Percentiles rank a stretch among this genome's conserved stretches.
Evolutionary conservation across 64 coral and sea anemone species (phyloP).

Genomic region (Porites australiensis): DNA sequence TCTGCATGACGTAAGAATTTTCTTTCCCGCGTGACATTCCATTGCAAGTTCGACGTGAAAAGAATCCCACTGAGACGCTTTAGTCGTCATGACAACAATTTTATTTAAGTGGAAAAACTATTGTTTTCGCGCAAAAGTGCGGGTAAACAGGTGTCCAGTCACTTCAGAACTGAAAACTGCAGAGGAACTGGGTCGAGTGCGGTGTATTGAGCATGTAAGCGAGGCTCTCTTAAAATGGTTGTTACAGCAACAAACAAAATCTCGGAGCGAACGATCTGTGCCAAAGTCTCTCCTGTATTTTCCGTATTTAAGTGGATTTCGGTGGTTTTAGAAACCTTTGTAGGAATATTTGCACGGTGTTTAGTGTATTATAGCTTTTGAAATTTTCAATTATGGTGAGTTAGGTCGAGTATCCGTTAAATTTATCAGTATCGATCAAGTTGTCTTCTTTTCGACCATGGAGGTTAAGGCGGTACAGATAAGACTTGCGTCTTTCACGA

Average conservation of each 20-base stretch:
- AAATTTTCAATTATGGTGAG: conserved; percentile 5
- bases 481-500: neutral
- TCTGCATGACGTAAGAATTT: conserved; percentile 94
- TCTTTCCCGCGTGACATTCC: conserved; percentile 96
- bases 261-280: too few relatives aligned
- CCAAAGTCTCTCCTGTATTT: neutral
- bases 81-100: conserved; percentile 85
- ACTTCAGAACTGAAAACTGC: neutral
- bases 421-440: neutral
- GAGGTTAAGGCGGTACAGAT: neutral
- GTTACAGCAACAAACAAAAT: conserved; percentile 57
- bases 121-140: conserved; percentile 8
- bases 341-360: neutral
- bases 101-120: conserved; percentile 14
- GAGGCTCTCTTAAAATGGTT: neutral
- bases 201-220: conserved; percentile 5
- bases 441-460: neutral
- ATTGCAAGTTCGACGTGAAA: conserved; percentile 72
- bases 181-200: conserved; percentile 9
- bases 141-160: neutral
- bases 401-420: neutral
- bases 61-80: conserved; percentile 85
- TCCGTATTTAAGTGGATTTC: neutral
- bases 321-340: neutral
- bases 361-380: neutral